Percentiles rank a stretch among this genome's conserved stretches.
These are phyloP conservation scores for Glaucidium brasilianum DNA, from an alignment of 2,113 vertebrate genomes.

Conservation along the genomic window DNA sequence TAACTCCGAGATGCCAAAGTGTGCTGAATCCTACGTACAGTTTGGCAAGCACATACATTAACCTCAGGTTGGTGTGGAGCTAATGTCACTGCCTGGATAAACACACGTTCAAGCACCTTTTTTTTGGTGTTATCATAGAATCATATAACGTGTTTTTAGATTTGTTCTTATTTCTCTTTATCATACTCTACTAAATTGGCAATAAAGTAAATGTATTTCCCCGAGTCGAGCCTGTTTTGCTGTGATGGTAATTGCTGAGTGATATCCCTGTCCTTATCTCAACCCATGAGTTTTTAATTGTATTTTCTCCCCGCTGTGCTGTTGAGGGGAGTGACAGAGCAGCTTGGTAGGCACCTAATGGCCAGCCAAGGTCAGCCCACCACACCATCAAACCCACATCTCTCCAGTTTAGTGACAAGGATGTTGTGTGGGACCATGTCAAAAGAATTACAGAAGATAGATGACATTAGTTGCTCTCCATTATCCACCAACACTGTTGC, in stretches of 20 bases:
- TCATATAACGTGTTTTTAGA: not conserved
- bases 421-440: too few relatives aligned
- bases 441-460: not conserved
- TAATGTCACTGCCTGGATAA: not conserved
- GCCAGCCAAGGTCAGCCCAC: not conserved
- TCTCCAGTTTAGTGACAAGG: not conserved
- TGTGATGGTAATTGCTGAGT: not conserved
- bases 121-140: not conserved
- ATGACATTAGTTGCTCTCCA: not conserved
- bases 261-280: not conserved
- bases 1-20: not conserved
- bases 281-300: fast-evolving
- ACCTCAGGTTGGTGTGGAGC: not conserved
- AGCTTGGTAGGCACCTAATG: not conserved
- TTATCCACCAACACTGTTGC: fast-evolving
- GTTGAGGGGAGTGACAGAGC: not conserved
- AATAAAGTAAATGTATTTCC: not conserved
- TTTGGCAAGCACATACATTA: not conserved
- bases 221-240: not conserved
- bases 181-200: not conserved
- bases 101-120: not conserved
- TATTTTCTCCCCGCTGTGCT: not conserved
- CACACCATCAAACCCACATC: not conserved
- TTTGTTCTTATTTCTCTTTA: not conserved
- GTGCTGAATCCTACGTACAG: not conserved